Conservation (phyloP, 2,888 invertebrate species). For the Philhelius pedissequus region DNA sequence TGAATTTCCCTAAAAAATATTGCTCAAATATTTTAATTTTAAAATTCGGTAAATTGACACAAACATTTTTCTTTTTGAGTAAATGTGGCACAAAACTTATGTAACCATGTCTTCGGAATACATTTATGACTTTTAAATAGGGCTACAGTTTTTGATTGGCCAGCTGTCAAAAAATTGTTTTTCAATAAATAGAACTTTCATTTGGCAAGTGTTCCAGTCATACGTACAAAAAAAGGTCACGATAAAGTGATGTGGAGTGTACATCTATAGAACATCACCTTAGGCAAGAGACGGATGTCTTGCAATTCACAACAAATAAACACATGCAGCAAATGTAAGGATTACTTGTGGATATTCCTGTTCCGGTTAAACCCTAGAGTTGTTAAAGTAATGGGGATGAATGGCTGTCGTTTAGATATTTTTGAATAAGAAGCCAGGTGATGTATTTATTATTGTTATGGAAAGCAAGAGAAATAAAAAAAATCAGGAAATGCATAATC, state of each 20-base stretch:
- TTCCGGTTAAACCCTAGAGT: conserved; percentile 7
- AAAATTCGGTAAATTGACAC: no score
- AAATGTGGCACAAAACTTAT: no score
- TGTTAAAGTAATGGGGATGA: conserved; percentile 15
- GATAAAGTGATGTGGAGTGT: background rate
- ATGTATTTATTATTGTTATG: conserved; percentile 23
- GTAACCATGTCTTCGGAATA: no score
- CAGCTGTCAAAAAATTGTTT: no score
- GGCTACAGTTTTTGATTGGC: no score
- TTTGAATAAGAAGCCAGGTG: conserved; percentile 26
- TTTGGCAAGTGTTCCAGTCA: no score
- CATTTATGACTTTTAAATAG: no score
- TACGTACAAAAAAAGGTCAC: no score
- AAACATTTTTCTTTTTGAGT: no score
- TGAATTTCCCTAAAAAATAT: no score
- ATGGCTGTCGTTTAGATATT: conserved; percentile 25
- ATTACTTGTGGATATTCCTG: background rate
- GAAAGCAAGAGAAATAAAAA: background rate
- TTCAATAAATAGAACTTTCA: no score
- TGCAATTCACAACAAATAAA: conserved; percentile 32
- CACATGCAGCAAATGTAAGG: background rate
- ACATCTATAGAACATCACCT: background rate
- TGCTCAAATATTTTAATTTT: no score
- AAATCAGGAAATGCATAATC: background rate
- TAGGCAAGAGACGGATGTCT: conserved; percentile 2